Evolutionary conservation across 30 jellyfish, hydroid and myxozoan species (phyloP).

Genomic region (Clytia hemisphaerica): DNA sequence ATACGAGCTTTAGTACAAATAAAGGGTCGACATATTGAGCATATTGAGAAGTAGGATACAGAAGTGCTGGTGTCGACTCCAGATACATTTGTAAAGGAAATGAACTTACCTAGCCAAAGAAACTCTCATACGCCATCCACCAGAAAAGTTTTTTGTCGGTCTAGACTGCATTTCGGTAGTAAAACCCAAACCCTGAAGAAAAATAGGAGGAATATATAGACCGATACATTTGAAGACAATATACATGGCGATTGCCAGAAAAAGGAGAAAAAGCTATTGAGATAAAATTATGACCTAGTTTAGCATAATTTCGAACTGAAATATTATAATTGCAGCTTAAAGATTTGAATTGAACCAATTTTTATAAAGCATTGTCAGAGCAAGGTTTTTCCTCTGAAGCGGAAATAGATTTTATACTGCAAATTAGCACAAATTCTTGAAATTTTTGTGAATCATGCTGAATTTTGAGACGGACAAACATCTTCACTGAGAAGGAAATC

Average conservation of each 20-base stretch:
- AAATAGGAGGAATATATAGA: background rate
- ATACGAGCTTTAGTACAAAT: too few species aligned
- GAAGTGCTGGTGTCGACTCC: background rate
- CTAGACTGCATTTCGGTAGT: conserved; percentile 93
- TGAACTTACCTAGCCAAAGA: conserved; percentile 82
- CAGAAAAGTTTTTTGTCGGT: conserved; percentile 81
- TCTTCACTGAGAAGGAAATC: too few species aligned
- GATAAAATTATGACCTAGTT: background rate
- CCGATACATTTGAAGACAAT: background rate
- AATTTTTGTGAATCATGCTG: too few species aligned
- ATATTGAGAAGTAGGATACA: background rate
- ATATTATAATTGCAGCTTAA: too few species aligned
- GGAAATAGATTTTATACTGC: too few species aligned
- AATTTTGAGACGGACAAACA: too few species aligned
- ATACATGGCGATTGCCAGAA: background rate
- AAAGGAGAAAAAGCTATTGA: background rate
- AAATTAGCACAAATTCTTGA: too few species aligned
- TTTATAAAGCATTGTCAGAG: too few species aligned
- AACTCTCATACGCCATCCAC: conserved; percentile 99
- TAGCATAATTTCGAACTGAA: too few species aligned
- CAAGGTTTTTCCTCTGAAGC: too few species aligned
- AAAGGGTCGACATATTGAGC: too few species aligned
- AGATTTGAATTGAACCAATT: too few species aligned
- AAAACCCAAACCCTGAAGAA: conserved; percentile 87
- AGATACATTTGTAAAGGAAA: background rate